Evolutionary conservation across 2,797 vertebrate genomes (phyloP).

Genomic region (Psittacula derbiana): DNA sequence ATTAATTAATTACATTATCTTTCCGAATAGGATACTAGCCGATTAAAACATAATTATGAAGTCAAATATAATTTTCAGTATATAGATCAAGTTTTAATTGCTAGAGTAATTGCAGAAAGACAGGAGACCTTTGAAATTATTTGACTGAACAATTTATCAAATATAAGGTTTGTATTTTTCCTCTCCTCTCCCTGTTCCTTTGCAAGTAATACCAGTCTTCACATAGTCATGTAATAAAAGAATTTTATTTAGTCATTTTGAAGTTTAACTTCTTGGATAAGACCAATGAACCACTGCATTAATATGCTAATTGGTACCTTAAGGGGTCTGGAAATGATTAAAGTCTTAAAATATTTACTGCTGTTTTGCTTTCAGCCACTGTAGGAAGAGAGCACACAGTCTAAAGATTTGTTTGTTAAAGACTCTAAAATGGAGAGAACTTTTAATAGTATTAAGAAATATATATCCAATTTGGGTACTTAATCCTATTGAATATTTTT

Average conservation of each 20-base stretch:
- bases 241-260: slow-evolving; percentile 43
- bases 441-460: neutral
- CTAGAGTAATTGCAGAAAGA: slow-evolving; percentile 57
- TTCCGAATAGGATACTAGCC: slow-evolving; percentile 16
- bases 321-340: slow-evolving; percentile 10
- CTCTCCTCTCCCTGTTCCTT: neutral
- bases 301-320: slow-evolving; percentile 54
- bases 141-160: slow-evolving; percentile 57
- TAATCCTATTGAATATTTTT: neutral
- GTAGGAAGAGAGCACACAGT: neutral
- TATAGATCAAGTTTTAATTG: slow-evolving; percentile 68
- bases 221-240: slow-evolving; percentile 26
- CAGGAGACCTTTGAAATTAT: slow-evolving; percentile 61
- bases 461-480: neutral
- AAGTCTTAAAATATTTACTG: slow-evolving; percentile 65
- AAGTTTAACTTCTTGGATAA: slow-evolving; percentile 55
- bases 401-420: neutral
- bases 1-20: slow-evolving; percentile 31
- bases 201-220: slow-evolving; percentile 19
- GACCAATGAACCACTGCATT: slow-evolving; percentile 39
- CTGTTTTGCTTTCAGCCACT: slow-evolving; percentile 31
- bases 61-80: slow-evolving; percentile 46
- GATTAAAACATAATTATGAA: slow-evolving; percentile 38
- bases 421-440: neutral
- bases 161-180: slow-evolving; percentile 12